Percentiles rank a stretch among this genome's conserved stretches.
phyloP scores from a whole-genome alignment of 2,888 invertebrate species.

The Oligia strigilis region DNA sequence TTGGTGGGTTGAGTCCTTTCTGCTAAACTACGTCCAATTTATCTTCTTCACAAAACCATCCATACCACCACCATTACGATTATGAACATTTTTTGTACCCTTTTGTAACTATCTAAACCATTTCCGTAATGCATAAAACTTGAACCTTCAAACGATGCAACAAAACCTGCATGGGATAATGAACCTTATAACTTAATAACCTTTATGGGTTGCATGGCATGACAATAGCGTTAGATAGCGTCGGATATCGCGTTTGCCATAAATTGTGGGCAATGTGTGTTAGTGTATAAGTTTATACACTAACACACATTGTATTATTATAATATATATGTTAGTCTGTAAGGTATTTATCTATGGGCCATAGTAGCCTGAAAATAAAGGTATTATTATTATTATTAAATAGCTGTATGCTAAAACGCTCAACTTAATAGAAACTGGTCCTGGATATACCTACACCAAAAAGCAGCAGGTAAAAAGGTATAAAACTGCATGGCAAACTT shows the following conservation, averaged over 20 bases:
- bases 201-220: slow-evolving; percentile 47
- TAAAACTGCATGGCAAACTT: too few relatives aligned
- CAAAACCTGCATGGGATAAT: slow-evolving; percentile 32
- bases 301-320: too few relatives aligned
- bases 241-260: slow-evolving; percentile 36
- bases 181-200: slow-evolving; percentile 50
- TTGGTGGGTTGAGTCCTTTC: too few relatives aligned
- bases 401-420: slow-evolving; percentile 22
- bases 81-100: slow-evolving; percentile 5
- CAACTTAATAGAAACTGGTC: neutral
- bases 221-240: slow-evolving; percentile 51
- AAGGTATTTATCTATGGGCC: too few relatives aligned
- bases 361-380: too few relatives aligned
- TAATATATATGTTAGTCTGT: too few relatives aligned
- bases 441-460: neutral
- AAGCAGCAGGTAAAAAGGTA: neutral
- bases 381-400: too few relatives aligned
- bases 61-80: neutral
- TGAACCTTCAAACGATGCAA: slow-evolving; percentile 19
- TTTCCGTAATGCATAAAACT: slow-evolving; percentile 12
- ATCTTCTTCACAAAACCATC: too few relatives aligned
- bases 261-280: slow-evolving; percentile 53
- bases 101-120: neutral
- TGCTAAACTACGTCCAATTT: too few relatives aligned
- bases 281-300: too few relatives aligned